phyloP scores from a whole-genome alignment of 2,888 invertebrate genomes.

The Drosophila neotestacea region DNA sequence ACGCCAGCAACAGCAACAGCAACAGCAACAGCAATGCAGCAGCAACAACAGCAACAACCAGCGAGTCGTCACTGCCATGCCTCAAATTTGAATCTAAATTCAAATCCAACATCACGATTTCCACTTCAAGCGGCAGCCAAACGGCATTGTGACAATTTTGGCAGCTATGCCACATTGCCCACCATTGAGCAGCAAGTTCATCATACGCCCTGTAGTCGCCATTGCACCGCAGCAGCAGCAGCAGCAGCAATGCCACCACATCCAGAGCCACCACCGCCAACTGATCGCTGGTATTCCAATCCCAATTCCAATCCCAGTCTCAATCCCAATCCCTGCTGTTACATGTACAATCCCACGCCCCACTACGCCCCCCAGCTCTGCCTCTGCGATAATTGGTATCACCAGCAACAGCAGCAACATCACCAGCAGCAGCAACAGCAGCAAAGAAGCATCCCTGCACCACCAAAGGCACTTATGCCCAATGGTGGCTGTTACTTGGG shows the following conservation, averaged over 20 bases:
- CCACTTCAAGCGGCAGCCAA: conserved; percentile 48
- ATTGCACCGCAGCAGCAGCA: conserved; percentile 32
- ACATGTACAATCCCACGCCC: conserved; percentile 70
- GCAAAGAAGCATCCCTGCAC: conserved; percentile 27
- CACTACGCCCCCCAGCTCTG: conserved; percentile 65
- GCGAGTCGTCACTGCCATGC: not conserved
- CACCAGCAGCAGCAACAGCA: conserved; percentile 43
- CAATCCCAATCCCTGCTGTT: conserved; percentile 70
- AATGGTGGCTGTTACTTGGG: conserved; percentile 80
- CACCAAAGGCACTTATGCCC: conserved; percentile 62
- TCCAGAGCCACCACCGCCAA: conserved; percentile 33
- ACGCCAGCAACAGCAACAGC: conserved; percentile 25
- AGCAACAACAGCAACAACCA: conserved; percentile 8
- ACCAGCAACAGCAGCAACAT: conserved; percentile 53
- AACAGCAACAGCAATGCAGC: conserved; percentile 1
- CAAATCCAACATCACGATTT: conserved; percentile 51
- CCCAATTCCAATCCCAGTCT: conserved; percentile 45
- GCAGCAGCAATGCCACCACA: conserved; percentile 56
- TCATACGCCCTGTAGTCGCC: conserved; percentile 30
- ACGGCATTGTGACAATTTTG: conserved; percentile 77
- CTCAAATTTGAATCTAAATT: conserved; percentile 36
- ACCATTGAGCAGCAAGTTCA: conserved; percentile 62
- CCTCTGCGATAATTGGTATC: conserved; percentile 77
- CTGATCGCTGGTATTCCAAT: conserved; percentile 49
- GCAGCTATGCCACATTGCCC: conserved; percentile 77